Base-by-base conservation (phyloP, 37 sponge, comb jelly and placozoan genomes). In the Beroe forskalii region DNA sequence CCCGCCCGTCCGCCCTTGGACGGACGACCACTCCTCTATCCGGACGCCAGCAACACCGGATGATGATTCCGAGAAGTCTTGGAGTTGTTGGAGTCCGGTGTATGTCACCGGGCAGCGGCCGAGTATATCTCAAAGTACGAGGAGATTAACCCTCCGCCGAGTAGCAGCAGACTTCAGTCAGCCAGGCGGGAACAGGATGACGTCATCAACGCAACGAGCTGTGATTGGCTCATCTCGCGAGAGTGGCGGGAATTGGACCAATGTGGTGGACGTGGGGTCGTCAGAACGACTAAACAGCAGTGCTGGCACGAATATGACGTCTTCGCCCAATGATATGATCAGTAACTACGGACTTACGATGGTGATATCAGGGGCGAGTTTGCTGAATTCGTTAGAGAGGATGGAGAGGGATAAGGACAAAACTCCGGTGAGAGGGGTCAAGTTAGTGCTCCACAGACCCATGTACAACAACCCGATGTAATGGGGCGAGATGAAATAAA, bases 361-460 rank as follows among this genome's bases (percentile, higher is more conserved):
- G 66, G 55, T 80, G 1, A 80, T 80, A 44, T 80, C 86, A 23
- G 86, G 86, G 28, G 86, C 35, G n/a, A 33, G 86, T 80, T 43
- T 80, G n/a, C 30, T 80, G 30, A 38, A 80, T 30, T 80, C 86
- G 8, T 4, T 80, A 14, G 86, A 80, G 12, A 9, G 35, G 27
- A 44, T 80, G 44, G 32, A 33, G 17, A 41, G 86, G 86, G 55
- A n/a, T 4, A 42, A 42, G 48, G 2, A 27, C 9, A 2, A 22
- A 1, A 25, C 86, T n/a, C 86, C 44, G 20, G 23, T 80, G 17
- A 17, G 40, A 37, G 86, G 44, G 12, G 86, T 80, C 0, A 80
- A 80, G 55, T 80, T 37, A 1, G 86, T 80, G 14, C 35, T 80
- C 19, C 86, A 80, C 55, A 80, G 55, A 80, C 86, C 37, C 12